Base-by-base conservation (phyloP, 2,888 invertebrate genomes). In the Microplitis deprimator region DNA sequence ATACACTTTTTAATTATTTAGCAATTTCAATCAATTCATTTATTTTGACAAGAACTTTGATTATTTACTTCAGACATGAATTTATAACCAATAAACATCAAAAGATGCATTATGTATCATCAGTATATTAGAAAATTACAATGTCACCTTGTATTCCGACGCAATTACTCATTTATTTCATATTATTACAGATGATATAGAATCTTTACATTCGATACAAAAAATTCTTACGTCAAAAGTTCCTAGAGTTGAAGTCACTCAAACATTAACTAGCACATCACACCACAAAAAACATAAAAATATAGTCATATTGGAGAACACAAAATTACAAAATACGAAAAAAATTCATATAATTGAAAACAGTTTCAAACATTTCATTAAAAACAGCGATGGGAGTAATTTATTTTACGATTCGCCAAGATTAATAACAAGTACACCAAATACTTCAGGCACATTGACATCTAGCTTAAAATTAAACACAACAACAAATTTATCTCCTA, bases 401-500 rank as follows among this genome's bases (percentile, higher is more conserved):
- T 16, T n/a, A 10, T 10, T 16, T 8, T 0, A 61, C 10, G 61
- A 61, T 13, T 61, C n/a, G 17, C n/a, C n/a, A 16, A 7, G 10
- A 61, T 16, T 61, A 6, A n/a, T 10, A 8, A 13, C 61, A 10
- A 61, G 61, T 61, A 61, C 61, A 13, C 61, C 61, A 61, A 61
- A 61, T n/a, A 8, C 61, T 8, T 61, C 61, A 13, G 61, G 61
- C 61, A 61, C 61, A 61, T 61, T 17, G n/a, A n/a, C 61, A 61
- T 10, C 6, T 41, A 41, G 10, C 5, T 61, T 61, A 2, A 20
- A 10, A 61, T 61, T 5, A 61, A 61, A 61, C 61, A n/a, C 10
- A 16, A 20, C 7, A 13, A 59, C 1, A 59, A 59, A 59, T 13
- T 59, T 13, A 59, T 59, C 13, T 10, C 13, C 1, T 7, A 59